Conservation (phyloP, 1,140 invertebrate species). For the Metopolophium dirhodum region DNA sequence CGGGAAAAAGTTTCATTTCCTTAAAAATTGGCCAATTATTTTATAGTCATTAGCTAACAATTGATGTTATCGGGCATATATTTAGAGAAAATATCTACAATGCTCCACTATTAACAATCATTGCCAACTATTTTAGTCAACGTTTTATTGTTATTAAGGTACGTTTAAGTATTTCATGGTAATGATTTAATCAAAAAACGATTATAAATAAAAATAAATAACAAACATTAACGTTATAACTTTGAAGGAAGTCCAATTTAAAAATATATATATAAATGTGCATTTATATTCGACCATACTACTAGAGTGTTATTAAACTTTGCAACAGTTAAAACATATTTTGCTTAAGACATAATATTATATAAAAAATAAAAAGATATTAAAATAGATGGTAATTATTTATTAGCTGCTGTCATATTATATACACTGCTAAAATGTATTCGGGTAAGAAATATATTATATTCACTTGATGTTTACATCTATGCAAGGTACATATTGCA, state of each 20-base stretch:
- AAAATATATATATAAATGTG: neutral
- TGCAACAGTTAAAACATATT: neutral
- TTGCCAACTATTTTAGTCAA: neutral
- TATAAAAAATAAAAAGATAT: no score
- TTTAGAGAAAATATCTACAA: neutral
- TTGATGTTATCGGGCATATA: slow-evolving; percentile 7
- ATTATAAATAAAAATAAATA: neutral
- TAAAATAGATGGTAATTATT: no score
- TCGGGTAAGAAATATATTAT: neutral
- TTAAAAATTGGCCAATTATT: neutral
- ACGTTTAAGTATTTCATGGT: neutral
- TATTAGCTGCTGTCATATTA: neutral
- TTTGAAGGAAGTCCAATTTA: neutral
- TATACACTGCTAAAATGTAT: neutral
- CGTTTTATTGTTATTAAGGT: neutral
- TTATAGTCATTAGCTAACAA: neutral
- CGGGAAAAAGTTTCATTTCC: neutral
- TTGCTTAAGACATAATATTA: neutral
- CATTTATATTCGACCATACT: neutral
- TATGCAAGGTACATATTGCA: neutral
- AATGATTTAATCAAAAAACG: neutral
- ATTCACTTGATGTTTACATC: neutral
- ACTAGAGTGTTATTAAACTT: neutral
- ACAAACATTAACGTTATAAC: neutral
- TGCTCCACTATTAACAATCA: neutral